Evolutionary conservation across 2,113 vertebrate species (phyloP).

Genomic region (Hippoglossus stenolepis): DNA sequence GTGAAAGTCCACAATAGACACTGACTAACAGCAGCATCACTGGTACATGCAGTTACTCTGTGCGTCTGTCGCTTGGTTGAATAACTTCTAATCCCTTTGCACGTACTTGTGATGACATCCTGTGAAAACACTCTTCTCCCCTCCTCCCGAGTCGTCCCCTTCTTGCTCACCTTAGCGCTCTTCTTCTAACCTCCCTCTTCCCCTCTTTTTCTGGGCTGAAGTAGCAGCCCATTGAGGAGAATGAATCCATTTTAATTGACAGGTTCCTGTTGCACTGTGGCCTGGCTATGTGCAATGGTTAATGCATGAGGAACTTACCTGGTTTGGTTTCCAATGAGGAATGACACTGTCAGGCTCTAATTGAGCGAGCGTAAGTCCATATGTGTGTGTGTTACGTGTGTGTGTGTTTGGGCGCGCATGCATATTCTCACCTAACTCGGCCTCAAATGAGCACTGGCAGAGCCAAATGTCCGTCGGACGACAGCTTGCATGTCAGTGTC

Average conservation of each 20-base stretch:
- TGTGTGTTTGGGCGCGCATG: slow-evolving; percentile 2
- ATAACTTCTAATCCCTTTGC: slow-evolving; percentile 17
- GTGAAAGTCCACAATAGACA: slow-evolving; percentile 19
- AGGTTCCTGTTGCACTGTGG: slow-evolving; percentile 60
- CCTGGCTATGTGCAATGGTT: slow-evolving; percentile 53
- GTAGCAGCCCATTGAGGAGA: slow-evolving; percentile 34
- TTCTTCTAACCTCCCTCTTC: background rate
- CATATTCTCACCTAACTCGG: slow-evolving; percentile 32
- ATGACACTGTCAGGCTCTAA: slow-evolving; percentile 38
- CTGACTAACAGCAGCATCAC: slow-evolving; percentile 3
- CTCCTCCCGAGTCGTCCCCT: background rate
- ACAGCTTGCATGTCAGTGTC: slow-evolving; percentile 43
- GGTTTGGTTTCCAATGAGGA: slow-evolving; percentile 64
- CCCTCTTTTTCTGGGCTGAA: slow-evolving; percentile 21
- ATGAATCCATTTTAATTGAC: slow-evolving; percentile 73
- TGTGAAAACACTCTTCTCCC: slow-evolving; percentile 6
- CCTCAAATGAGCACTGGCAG: slow-evolving; percentile 43
- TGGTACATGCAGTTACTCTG: background rate
- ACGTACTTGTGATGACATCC: slow-evolving; percentile 2
- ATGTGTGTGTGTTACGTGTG: background rate
- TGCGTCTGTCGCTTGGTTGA: background rate
- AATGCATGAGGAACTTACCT: slow-evolving; percentile 63
- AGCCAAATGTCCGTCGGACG: slow-evolving; percentile 42
- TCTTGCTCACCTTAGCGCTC: background rate
- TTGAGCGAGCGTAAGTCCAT: background rate